Percentiles rank a stretch among this genome's conserved stretches.
Evolutionary conservation across 2,113 vertebrate species (phyloP).

Genomic region (Fregetta grallaria): DNA sequence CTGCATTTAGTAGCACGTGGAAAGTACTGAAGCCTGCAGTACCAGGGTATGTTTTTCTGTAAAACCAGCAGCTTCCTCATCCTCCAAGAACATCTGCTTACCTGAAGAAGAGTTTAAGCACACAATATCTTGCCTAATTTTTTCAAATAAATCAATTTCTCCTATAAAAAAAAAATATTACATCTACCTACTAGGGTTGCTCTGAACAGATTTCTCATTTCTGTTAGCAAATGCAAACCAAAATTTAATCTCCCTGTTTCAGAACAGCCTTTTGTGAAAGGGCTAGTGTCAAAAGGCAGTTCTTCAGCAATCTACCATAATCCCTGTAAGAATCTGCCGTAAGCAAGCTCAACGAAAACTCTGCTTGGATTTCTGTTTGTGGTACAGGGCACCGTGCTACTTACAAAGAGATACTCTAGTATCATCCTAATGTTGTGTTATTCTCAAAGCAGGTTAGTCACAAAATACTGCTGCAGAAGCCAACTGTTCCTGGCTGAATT

Average conservation of each 20-base stretch:
- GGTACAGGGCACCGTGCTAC: not conserved
- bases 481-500: not conserved
- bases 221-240: not conserved
- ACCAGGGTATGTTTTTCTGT: not conserved
- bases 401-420: not conserved
- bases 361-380: not conserved
- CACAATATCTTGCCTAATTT: not conserved
- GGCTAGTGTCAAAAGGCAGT: not conserved
- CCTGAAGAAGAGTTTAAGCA: not conserved
- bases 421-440: not conserved
- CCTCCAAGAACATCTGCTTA: not conserved
- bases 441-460: not conserved
- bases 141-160: not conserved
- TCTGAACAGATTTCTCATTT: not conserved
- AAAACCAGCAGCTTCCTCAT: not conserved
- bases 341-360: not conserved
- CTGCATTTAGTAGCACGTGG: not conserved
- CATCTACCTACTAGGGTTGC: not conserved
- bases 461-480: not conserved
- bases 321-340: not conserved
- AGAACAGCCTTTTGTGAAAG: not conserved
- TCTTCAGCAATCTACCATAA: not conserved
- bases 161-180: not conserved
- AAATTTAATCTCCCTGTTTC: not conserved
- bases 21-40: not conserved